Percentiles rank a stretch among this genome's conserved stretches.
Evolutionary conservation across 1,140 invertebrate genomes (phyloP).

Genomic region (Heliconius nattereri): DNA sequence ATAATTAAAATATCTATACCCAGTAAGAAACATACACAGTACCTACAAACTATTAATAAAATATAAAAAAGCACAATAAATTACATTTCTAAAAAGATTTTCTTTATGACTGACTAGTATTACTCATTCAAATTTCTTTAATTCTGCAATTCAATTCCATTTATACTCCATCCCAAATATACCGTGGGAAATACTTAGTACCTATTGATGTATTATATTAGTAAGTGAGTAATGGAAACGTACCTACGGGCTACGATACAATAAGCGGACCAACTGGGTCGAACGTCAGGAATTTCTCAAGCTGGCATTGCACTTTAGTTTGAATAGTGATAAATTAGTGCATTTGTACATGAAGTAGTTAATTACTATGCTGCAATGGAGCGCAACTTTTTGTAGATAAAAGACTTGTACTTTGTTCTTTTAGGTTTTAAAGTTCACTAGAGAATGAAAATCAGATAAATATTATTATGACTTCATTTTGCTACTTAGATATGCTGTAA

Average conservation of each 20-base stretch:
- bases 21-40: too few species aligned
- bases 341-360: conserved; percentile 18
- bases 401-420: neutral
- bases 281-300: conserved; percentile 22
- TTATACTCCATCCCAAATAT: neutral
- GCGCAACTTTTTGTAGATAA: neutral
- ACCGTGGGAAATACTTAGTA: neutral
- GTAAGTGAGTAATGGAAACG: neutral
- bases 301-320: conserved; percentile 21
- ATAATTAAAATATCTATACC: too few species aligned
- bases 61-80: neutral
- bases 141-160: neutral
- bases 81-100: neutral
- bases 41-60: neutral
- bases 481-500: too few species aligned
- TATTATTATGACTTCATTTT: neutral
- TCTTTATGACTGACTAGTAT: too few species aligned
- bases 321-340: conserved; percentile 30
- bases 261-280: conserved; percentile 27
- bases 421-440: neutral
- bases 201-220: neutral
- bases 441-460: neutral
- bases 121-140: too few species aligned
- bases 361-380: conserved; percentile 17
- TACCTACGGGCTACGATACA: conserved; percentile 23